These are phyloP conservation scores for Dendroctonus valens DNA, from an alignment of 1,140 invertebrate species.

Conservation along the genomic window DNA sequence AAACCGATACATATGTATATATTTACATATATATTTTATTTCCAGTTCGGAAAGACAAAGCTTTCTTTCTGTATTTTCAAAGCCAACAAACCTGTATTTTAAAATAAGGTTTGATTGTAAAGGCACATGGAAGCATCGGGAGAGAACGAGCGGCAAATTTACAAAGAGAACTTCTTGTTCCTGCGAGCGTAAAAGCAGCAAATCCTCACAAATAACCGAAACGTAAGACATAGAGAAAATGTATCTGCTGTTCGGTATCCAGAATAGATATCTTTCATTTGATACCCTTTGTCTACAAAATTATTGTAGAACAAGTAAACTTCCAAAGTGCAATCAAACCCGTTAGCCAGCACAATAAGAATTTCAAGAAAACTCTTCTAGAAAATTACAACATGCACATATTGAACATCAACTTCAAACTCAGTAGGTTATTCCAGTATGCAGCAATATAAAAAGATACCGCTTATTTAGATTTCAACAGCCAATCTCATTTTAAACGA, in stretches of 20 bases:
- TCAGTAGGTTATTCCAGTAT: background rate
- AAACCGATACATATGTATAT: background rate
- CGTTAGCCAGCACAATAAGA: no score
- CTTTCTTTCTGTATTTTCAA: background rate
- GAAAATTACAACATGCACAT: no score
- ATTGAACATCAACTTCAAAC: no score
- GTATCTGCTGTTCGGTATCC: background rate
- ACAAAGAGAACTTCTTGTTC: background rate
- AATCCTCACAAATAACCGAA: conserved; percentile 10
- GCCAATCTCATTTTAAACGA: background rate
- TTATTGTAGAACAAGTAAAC: no score
- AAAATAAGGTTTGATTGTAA: background rate
- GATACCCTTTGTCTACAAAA: no score
- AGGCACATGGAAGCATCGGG: no score
- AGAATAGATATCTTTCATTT: no score
- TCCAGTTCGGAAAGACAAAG: background rate
- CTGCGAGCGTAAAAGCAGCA: conserved; percentile 1
- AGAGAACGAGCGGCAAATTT: background rate
- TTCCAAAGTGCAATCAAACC: no score
- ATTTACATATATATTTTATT: background rate
- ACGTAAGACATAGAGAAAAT: conserved; percentile 9
- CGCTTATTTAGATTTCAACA: background rate
- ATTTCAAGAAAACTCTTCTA: no score
- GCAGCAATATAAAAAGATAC: background rate
- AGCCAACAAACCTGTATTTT: background rate